Percentiles rank a stretch among this genome's conserved stretches.
phyloP scores from a whole-genome alignment of 2,888 invertebrate species.

The Conops quadrifasciatus region DNA sequence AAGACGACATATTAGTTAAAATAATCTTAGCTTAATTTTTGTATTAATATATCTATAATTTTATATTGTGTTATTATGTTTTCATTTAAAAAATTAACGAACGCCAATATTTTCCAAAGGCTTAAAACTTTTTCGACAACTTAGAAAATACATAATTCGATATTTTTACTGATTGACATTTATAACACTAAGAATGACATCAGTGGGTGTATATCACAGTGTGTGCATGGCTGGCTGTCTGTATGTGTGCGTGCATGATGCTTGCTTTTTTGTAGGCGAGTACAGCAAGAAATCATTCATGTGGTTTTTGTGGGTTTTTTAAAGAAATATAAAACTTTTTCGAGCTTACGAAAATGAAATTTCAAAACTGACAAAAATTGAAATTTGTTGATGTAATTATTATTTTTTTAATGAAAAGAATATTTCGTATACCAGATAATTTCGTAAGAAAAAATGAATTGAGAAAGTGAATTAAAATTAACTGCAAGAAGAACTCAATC shows the following conservation, averaged over 20 bases:
- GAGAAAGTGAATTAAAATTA: no score
- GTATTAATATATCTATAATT: neutral
- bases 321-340: no score
- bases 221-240: slow-evolving; percentile 28
- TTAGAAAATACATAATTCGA: slow-evolving; percentile 7
- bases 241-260: neutral
- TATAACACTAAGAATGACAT: slow-evolving; percentile 24
- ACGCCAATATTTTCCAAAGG: neutral
- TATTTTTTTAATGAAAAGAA: no score
- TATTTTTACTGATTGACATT: slow-evolving; percentile 20
- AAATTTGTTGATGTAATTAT: no score
- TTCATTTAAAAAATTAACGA: slow-evolving; percentile 8
- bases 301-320: no score
- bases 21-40: slow-evolving; percentile 6
- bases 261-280: slow-evolving; percentile 7
- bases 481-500: no score
- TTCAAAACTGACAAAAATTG: no score
- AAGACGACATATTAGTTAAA: neutral
- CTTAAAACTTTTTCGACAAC: neutral
- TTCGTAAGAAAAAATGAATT: no score
- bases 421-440: no score
- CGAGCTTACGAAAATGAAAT: no score
- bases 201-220: neutral
- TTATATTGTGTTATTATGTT: neutral
- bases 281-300: no score